Evolutionary conservation across 2,797 vertebrate genomes (phyloP).

Genomic region (Pseudopleuronectes americanus): DNA sequence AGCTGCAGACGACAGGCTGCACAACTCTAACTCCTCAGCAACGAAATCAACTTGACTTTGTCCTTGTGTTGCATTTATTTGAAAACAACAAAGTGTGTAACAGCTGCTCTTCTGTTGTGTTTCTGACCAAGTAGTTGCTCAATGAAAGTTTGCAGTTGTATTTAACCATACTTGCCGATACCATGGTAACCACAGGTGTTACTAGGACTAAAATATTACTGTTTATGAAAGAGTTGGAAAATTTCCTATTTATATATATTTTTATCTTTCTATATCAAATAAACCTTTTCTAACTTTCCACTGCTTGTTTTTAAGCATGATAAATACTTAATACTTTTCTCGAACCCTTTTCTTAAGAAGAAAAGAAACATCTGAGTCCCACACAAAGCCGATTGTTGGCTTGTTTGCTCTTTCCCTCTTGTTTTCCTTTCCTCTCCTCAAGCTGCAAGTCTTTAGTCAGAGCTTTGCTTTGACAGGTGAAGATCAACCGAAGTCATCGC

Average conservation of each 20-base stretch:
- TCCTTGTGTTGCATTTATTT: neutral
- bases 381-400: slow-evolving; percentile 38
- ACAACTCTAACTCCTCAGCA: neutral
- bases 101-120: slow-evolving; percentile 1
- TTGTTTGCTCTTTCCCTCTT: slow-evolving; percentile 70
- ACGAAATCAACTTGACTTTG: neutral
- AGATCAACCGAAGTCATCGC: slow-evolving; percentile 82
- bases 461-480: slow-evolving; percentile 87
- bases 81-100: slow-evolving; percentile 1
- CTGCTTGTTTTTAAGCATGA: neutral
- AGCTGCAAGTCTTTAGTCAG: slow-evolving; percentile 82
- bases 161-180: neutral
- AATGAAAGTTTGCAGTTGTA: no score
- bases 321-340: neutral
- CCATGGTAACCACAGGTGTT: neutral
- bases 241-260: neutral
- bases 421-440: slow-evolving; percentile 78
- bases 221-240: no score
- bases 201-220: neutral
- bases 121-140: neutral
- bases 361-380: slow-evolving; percentile 14
- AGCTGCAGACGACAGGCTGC: neutral
- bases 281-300: neutral
- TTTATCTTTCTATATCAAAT: no score
- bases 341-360: neutral